phyloP scores from a whole-genome alignment of 2,888 invertebrate genomes.

The Cephalotes varians region DNA sequence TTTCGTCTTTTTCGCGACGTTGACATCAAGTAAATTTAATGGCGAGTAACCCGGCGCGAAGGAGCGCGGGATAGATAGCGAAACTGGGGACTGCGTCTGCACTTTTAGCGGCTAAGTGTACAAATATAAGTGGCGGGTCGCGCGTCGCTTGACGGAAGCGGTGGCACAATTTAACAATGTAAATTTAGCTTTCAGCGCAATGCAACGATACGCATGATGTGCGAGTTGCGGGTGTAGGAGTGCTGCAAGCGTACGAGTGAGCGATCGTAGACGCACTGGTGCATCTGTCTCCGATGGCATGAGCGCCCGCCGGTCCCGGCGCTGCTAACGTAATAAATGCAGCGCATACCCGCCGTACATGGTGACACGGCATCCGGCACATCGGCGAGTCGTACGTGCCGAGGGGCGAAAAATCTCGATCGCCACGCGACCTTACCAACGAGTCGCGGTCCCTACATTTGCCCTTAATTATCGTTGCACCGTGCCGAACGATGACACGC shows the following conservation, averaged over 20 bases:
- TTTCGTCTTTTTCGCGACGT: neutral
- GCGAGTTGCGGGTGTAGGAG: constrained; percentile 63
- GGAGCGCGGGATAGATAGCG: constrained; percentile 7
- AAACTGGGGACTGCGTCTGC: neutral
- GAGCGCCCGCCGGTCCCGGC: constrained; percentile 54
- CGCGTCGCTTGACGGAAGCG: constrained; percentile 41
- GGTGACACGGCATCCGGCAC: constrained; percentile 73
- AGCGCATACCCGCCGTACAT: constrained; percentile 67
- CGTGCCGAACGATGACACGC: constrained; percentile 41
- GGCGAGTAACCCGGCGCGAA: too few relatives aligned
- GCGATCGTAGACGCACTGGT: constrained; percentile 53
- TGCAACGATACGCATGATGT: constrained; percentile 66
- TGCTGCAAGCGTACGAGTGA: constrained; percentile 32
- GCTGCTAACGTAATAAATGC: constrained; percentile 73
- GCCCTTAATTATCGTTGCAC: constrained; percentile 69
- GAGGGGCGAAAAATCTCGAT: constrained; percentile 59
- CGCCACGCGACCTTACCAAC: constrained; percentile 22
- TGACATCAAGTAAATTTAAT: constrained; percentile 13
- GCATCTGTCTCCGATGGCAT: constrained; percentile 55
- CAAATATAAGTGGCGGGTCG: constrained; percentile 50
- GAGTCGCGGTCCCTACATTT: constrained; percentile 48
- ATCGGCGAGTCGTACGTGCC: constrained; percentile 69
- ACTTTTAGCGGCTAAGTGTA: constrained; percentile 37
- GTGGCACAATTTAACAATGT: constrained; percentile 66
- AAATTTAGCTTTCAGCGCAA: constrained; percentile 67